phyloP scores from a whole-genome alignment of 2,113 vertebrate species.

The Gyps fulvus region DNA sequence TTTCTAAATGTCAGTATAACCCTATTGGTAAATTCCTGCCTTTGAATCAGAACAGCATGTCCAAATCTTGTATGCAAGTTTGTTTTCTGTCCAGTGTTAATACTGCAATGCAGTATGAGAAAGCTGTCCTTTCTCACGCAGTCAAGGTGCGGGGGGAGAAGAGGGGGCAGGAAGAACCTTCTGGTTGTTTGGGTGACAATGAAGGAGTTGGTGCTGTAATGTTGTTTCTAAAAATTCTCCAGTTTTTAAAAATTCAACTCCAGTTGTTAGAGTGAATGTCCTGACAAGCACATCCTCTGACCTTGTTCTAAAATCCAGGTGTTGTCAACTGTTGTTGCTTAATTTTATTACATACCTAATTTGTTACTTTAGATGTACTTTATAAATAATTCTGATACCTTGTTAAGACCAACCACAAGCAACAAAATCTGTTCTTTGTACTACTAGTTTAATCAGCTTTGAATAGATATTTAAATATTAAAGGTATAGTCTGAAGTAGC shows the following conservation, averaged over 20 bases:
- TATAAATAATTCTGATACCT: not conserved
- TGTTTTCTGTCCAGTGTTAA: not conserved
- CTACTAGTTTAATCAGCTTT: not conserved
- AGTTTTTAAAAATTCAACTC: not conserved
- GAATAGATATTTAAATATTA: not conserved
- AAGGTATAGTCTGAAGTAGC: not conserved
- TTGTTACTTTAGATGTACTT: not conserved
- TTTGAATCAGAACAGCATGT: not conserved
- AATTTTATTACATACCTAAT: not conserved
- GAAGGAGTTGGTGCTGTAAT: not conserved
- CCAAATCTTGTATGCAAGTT: not conserved
- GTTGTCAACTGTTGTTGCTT: not conserved
- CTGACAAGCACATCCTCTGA: not conserved
- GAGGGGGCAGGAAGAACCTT: not conserved
- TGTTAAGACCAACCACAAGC: not conserved
- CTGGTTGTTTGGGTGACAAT: not conserved
- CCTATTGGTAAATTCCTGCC: not conserved
- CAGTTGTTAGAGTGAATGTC: not conserved
- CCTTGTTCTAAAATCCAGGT: not conserved
- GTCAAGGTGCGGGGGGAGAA: not conserved
- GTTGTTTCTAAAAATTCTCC: not conserved
- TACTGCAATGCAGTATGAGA: slow-evolving; percentile 33
- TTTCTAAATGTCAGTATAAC: not conserved
- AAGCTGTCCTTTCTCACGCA: not conserved
- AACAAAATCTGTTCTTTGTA: not conserved